Conservation (phyloP, 2,888 invertebrate species). For the Dolichopus griseipennis region DNA sequence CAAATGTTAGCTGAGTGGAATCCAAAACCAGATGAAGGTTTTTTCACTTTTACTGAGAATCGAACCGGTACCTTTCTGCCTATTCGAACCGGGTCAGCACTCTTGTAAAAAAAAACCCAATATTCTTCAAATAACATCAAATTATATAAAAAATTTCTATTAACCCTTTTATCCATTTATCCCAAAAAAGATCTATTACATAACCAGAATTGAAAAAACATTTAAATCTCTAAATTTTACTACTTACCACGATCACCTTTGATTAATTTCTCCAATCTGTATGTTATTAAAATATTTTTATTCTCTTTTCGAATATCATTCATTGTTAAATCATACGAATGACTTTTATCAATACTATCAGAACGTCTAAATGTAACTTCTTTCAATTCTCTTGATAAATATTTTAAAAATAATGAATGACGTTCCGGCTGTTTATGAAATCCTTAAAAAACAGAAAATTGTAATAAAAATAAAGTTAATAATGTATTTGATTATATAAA, state of each 20-base stretch:
- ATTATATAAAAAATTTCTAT: no score
- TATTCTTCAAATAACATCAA: no score
- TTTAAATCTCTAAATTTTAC: no score
- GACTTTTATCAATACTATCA: conserved; percentile 29
- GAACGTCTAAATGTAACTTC: conserved; percentile 43
- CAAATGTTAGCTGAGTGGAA: no score
- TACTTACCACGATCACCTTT: conserved; percentile 40
- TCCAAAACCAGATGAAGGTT: no score
- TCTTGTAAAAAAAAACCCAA: no score
- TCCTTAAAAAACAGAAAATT: conserved; percentile 24
- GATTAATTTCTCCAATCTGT: conserved; percentile 40
- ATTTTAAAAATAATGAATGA: conserved; percentile 47
- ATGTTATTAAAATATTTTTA: conserved; percentile 51
- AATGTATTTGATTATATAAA: neutral
- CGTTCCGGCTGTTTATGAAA: conserved; percentile 39
- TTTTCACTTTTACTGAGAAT: no score
- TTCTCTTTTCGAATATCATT: conserved; percentile 50
- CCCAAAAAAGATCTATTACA: no score
- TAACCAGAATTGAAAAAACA: no score
- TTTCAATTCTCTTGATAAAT: conserved; percentile 48
- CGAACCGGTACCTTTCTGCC: no score
- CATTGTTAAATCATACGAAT: conserved; percentile 47
- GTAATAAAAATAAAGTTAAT: neutral
- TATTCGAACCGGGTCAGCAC: no score
- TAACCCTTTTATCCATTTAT: no score